Evolutionary conservation across 2,113 vertebrate species (phyloP).

Genomic region (Pionites leucogaster): DNA sequence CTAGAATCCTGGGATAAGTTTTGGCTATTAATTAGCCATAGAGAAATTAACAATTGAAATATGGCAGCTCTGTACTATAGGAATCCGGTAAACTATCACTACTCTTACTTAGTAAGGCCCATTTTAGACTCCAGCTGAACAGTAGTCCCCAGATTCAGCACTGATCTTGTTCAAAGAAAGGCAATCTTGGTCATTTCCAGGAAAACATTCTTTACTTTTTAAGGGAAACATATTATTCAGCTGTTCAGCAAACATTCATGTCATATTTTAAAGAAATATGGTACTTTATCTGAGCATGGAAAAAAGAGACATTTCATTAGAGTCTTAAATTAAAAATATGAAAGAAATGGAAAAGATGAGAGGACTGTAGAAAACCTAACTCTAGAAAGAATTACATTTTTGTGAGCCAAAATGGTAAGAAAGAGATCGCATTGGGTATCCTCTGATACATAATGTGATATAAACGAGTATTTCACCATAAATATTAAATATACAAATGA

Average conservation of each 20-base stretch:
- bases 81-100: conserved; percentile 50
- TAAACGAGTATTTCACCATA: neutral
- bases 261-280: conserved; percentile 10
- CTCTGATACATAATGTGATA: neutral
- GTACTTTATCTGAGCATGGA: neutral
- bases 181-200: neutral
- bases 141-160: neutral
- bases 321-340: conserved; percentile 22
- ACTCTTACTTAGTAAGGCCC: conserved; percentile 14
- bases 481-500: neutral
- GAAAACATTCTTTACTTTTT: conserved; percentile 15
- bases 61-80: neutral
- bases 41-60: conserved; percentile 46
- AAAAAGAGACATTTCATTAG: neutral
- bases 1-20: conserved; percentile 18
- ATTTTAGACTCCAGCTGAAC: conserved; percentile 6
- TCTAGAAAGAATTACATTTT: neutral
- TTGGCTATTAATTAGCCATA: conserved; percentile 65
- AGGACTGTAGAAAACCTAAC: neutral
- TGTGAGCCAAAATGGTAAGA: neutral
- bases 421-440: neutral
- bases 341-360: conserved; percentile 16
- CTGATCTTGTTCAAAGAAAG: neutral
- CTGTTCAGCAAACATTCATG: neutral
- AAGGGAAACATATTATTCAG: conserved; percentile 25